Conservation (phyloP, 2,888 invertebrate genomes). For the Tipula confusa region DNA sequence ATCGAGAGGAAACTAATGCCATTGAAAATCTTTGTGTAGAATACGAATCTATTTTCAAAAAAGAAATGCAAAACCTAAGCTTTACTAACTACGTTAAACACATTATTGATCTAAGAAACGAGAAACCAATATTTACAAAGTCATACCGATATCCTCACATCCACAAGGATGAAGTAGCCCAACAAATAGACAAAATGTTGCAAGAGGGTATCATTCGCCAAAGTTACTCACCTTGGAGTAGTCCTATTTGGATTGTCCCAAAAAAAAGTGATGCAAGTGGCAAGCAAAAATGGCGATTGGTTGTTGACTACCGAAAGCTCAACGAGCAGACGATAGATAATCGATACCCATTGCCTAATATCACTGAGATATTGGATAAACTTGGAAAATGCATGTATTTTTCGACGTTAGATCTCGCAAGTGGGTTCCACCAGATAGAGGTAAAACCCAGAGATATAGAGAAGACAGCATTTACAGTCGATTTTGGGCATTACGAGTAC, state of each 20-base stretch:
- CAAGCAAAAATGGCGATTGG: conserved; percentile 36
- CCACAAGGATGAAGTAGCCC: conserved; percentile 38
- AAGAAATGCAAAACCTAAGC: background rate
- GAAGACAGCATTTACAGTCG: conserved; percentile 31
- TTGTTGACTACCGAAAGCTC: too few relatives aligned
- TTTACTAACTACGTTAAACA: background rate
- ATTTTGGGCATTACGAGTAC: conserved; percentile 33
- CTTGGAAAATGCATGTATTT: too few relatives aligned
- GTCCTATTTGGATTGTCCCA: too few relatives aligned
- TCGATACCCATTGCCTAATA: too few relatives aligned
- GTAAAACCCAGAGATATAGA: conserved; percentile 33
- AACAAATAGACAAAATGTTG: conserved; percentile 37
- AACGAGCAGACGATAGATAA: too few relatives aligned
- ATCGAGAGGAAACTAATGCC: conserved; percentile 35
- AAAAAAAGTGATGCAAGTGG: conserved; percentile 35
- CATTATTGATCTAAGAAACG: background rate
- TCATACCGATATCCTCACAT: conserved; percentile 38
- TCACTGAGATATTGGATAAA: too few relatives aligned
- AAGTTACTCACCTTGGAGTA: conserved; percentile 36
- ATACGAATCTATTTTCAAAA: conserved; percentile 30
- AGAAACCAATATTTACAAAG: conserved; percentile 34
- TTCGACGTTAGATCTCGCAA: conserved; percentile 39
- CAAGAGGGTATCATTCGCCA: conserved; percentile 36
- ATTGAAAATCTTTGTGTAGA: conserved; percentile 34
- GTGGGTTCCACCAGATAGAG: conserved; percentile 39